These are phyloP conservation scores for Crypturellus tataupa DNA, from an alignment of 2,797 vertebrate species.

Conservation along the genomic window DNA sequence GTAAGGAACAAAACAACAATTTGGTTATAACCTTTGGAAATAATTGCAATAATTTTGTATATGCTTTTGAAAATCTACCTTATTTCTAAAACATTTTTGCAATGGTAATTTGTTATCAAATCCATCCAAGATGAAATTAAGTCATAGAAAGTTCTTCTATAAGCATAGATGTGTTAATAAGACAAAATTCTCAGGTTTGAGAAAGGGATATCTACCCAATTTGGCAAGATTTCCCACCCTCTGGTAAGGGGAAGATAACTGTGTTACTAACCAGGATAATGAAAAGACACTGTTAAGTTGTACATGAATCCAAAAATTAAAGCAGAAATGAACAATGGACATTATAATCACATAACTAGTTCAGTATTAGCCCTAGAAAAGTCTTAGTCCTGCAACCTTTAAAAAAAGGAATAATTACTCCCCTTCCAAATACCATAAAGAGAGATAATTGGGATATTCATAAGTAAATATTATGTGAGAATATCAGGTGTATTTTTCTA, in stretches of 20 bases:
- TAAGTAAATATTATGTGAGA: background rate
- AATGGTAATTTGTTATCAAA: background rate
- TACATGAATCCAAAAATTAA: background rate
- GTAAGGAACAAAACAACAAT: fast-evolving
- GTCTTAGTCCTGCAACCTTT: background rate
- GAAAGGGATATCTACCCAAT: background rate
- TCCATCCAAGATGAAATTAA: background rate
- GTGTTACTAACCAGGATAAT: background rate
- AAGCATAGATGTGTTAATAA: background rate
- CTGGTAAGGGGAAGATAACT: background rate
- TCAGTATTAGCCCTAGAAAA: background rate
- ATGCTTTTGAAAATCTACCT: background rate
- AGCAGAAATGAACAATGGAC: background rate
- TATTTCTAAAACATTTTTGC: background rate
- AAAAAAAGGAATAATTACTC: background rate
- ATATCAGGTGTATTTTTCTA: slow-evolving; percentile 3
- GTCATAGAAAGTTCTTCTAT: background rate
- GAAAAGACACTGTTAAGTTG: background rate
- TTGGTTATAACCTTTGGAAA: background rate
- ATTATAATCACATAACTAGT: background rate
- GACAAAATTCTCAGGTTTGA: background rate
- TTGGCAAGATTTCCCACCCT: background rate
- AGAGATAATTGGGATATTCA: background rate
- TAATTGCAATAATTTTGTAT: background rate
- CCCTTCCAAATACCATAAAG: background rate